A percentile compares a stretch with the other conserved stretches of the same genome.
Evolutionary conservation across 2,113 vertebrate genomes (phyloP).

Genomic region (Rhinichthys klamathensis): DNA sequence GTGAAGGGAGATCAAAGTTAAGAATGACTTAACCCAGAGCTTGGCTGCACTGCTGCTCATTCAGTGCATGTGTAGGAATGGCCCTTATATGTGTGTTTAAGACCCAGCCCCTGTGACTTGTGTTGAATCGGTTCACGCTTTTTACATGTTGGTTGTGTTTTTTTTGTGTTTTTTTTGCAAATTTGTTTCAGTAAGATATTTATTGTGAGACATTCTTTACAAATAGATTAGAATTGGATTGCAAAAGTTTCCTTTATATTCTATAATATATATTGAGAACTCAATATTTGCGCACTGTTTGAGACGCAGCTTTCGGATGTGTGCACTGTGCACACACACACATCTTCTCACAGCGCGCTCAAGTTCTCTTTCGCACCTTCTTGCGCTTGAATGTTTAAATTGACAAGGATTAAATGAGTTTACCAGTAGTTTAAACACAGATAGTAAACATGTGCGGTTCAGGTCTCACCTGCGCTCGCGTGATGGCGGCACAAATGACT

Average conservation of each 20-base stretch:
- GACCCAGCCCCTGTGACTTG: neutral
- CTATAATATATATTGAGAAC: no score
- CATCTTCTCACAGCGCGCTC: no score
- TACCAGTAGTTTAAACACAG: no score
- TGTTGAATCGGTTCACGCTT: neutral
- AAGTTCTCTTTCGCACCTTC: no score
- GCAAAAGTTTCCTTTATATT: neutral
- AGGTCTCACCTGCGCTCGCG: no score
- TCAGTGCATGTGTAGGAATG: neutral
- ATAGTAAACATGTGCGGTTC: no score
- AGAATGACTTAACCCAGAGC: neutral
- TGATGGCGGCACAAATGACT: no score
- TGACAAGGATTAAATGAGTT: no score
- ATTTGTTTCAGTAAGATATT: neutral
- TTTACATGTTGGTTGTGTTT: neutral
- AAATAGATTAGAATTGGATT: neutral
- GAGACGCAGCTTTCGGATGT: no score
- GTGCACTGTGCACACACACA: no score
- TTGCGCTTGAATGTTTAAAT: no score
- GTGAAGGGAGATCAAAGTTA: slow-evolving; percentile 13
- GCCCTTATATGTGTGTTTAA: neutral
- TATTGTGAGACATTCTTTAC: neutral
- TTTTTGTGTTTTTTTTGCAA: neutral
- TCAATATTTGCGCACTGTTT: no score
- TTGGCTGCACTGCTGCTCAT: neutral